phyloP scores from a whole-genome alignment of 2,113 vertebrate genomes.

The Rhagologus leucostigma region DNA sequence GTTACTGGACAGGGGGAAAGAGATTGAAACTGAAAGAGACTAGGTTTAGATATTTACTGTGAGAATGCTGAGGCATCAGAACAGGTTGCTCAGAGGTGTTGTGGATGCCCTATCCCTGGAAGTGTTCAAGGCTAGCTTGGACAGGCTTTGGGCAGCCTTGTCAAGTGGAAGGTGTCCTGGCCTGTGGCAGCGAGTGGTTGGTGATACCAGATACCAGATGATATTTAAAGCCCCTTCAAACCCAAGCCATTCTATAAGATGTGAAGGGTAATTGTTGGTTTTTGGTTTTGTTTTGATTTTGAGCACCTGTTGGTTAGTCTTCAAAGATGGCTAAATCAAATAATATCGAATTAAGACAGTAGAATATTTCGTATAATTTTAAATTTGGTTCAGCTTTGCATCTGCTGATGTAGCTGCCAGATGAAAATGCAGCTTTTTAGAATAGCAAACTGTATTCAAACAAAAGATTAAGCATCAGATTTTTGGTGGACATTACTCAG shows the following conservation, averaged over 20 bases:
- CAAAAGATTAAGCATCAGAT: background rate
- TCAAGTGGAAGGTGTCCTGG: rapidly evolving
- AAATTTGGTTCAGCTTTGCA: background rate
- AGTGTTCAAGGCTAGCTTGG: background rate
- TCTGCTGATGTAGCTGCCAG: background rate
- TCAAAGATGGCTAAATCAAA: background rate
- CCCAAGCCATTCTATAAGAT: background rate
- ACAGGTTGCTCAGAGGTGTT: background rate
- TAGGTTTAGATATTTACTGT: background rate
- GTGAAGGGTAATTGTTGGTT: background rate
- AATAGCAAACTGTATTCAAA: background rate
- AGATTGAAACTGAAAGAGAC: background rate
- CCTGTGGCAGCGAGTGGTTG: background rate
- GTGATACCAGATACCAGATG: too few species aligned
- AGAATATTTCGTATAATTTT: background rate
- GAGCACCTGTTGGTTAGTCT: background rate
- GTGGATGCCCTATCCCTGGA: background rate
- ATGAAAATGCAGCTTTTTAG: background rate
- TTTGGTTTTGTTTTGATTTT: background rate
- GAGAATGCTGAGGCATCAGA: background rate
- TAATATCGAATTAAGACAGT: background rate
- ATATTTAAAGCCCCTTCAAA: background rate
- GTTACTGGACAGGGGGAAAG: background rate
- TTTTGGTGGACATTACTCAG: background rate
- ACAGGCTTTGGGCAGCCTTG: background rate